These are phyloP conservation scores for Amphiprion clarkii DNA, from an alignment of 2,797 vertebrate species.

Conservation along the genomic window DNA sequence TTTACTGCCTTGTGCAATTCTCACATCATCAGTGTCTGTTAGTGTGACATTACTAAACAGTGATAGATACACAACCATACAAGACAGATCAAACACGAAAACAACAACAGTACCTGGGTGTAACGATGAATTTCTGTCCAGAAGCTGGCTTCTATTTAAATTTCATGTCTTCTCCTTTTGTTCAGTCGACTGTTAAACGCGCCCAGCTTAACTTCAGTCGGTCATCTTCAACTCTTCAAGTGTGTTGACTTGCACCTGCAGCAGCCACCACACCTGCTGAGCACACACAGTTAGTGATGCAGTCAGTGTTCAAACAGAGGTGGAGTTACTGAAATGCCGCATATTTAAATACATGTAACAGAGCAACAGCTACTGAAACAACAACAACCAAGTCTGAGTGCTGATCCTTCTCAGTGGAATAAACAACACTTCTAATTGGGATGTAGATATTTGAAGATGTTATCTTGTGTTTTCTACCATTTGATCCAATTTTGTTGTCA, in stretches of 20 bases:
- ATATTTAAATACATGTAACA: conserved; percentile 34
- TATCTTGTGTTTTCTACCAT: no score
- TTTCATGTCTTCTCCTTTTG: conserved; percentile 48
- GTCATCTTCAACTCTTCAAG: conserved; percentile 22
- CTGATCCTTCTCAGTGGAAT: no score
- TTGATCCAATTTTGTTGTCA: no score
- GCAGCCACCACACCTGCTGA: conserved; percentile 71
- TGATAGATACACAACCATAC: not conserved
- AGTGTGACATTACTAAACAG: not conserved
- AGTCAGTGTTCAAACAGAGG: conserved; percentile 69
- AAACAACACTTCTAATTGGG: no score
- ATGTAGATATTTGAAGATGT: no score
- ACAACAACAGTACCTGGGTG: conserved; percentile 43
- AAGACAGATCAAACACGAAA: rapidly evolving
- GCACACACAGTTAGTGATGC: conserved; percentile 33
- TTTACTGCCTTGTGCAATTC: no score
- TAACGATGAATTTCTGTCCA: not conserved
- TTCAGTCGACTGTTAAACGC: conserved; percentile 29
- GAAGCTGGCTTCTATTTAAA: not conserved
- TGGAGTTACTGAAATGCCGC: conserved; percentile 52
- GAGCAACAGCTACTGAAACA: not conserved
- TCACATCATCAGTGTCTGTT: no score
- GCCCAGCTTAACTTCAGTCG: conserved; percentile 16
- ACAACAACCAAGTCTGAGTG: not conserved
- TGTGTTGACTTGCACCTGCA: conserved; percentile 5